Evolutionary conservation across 2,888 invertebrate species (phyloP), one percentile per base, ranked within the genome.

Genomic region (Trichogramma evanescens): DNA sequence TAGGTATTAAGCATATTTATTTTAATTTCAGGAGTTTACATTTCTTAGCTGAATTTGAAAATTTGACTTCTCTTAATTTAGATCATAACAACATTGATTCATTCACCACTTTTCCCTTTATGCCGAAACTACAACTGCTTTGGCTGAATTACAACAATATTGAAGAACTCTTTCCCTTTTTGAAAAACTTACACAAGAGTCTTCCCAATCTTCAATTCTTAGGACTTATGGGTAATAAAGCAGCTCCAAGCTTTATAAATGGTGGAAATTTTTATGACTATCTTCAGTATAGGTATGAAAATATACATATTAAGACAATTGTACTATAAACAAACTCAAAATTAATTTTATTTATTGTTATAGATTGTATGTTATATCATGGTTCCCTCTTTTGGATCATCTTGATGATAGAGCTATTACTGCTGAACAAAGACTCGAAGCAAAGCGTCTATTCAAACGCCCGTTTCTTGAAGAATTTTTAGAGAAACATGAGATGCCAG

Each of bases 201-300:
- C 86, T 89, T 67, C 89, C 93, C 0, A 86, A 86, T 69, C 78
- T 94, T 40, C 83, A 84, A 69, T 87, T 88, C 73, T 78, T 94
- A 0, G 90, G 91, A 10, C 80, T 92, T 61, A 91, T 94, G 92
- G 92, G 92, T 26, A 94, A 94, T 77, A 84, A 86, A 0, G 91
- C 89, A 0, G 88, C 89, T 0, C 91, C 90, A 0, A 89, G 88
- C 66, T 87, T 86, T 70, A 82, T 89, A 59, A 89, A 87, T 67
- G 87, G 88, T n/a, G 88, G 88, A 48, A 86, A 85, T 10, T 87
- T 86, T 69, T 86, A 87, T 67, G 89, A 90, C 72, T 88, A 89
- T 71, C 76, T 87, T 9, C 88, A 89, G 68, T 90, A 90, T 75
- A 86, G 90, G 89, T 89, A 74, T 66, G 40, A 5, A 56, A 44